Percentiles rank a stretch among this genome's conserved stretches.
These are phyloP conservation scores for Lordiphosa fenestrarum DNA, from an alignment of 2,888 invertebrate genomes.

Conservation along the genomic window DNA sequence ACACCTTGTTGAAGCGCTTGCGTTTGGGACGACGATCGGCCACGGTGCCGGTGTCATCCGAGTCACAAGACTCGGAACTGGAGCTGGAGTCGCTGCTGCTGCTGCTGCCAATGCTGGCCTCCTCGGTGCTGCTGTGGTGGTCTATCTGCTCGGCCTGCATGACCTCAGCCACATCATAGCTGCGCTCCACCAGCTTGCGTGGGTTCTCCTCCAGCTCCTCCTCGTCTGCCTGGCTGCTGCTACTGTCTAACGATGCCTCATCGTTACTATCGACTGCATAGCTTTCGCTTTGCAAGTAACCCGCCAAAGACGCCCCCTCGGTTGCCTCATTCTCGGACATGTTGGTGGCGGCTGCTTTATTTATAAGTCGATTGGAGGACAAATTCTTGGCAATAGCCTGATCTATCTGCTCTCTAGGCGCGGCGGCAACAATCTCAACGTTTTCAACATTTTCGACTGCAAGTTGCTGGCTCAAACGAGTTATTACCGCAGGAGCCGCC, in stretches of 20 bases:
- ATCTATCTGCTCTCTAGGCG: constrained; percentile 54
- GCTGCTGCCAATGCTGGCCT: background rate
- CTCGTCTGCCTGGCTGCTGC: constrained; percentile 34
- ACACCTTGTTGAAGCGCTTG: constrained; percentile 84
- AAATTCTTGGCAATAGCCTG: constrained; percentile 50
- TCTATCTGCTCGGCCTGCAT: constrained; percentile 31
- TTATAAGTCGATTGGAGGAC: constrained; percentile 45
- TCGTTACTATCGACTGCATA: constrained; percentile 45
- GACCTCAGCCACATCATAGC: constrained; percentile 71
- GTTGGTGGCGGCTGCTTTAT: constrained; percentile 33
- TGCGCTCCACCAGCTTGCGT: constrained; percentile 69
- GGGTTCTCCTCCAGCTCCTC: constrained; percentile 29
- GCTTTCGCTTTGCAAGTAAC: constrained; percentile 61
- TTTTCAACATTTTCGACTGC: constrained; percentile 64
- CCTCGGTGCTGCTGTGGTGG: constrained; percentile 17
- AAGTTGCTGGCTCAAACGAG: constrained; percentile 58
- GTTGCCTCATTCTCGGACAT: constrained; percentile 39
- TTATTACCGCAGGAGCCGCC: constrained; percentile 66
- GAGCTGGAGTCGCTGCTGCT: constrained; percentile 51
- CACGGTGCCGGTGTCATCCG: constrained; percentile 82
- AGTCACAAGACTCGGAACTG: constrained; percentile 80
- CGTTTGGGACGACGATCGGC: constrained; percentile 82
- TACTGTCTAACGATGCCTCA: constrained; percentile 30
- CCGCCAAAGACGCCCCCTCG: constrained; percentile 21
- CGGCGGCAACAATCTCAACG: constrained; percentile 42